phyloP scores from a whole-genome alignment of 2,888 invertebrate genomes.

The Spodoptera picta region DNA sequence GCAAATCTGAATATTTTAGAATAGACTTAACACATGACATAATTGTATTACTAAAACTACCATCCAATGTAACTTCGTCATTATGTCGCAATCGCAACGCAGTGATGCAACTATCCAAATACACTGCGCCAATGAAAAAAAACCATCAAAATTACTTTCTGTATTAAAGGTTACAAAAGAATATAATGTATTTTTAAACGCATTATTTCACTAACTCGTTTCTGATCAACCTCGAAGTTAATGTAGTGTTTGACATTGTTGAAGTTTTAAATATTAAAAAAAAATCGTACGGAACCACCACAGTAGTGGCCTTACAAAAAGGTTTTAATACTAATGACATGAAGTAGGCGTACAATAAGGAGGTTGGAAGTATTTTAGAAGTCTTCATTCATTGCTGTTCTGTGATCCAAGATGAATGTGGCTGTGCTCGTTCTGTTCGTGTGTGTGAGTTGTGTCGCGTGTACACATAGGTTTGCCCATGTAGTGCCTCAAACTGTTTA shows the following conservation, averaged over 20 bases:
- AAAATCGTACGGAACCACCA: constrained; percentile 33
- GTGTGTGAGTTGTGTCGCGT: constrained; percentile 11
- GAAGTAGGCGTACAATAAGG: constrained; percentile 29
- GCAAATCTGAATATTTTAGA: neutral
- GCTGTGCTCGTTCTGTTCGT: constrained; percentile 13
- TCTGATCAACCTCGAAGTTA: constrained; percentile 12
- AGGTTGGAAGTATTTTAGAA: constrained; percentile 27
- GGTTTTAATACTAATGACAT: constrained; percentile 33
- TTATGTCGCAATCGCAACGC: too few relatives aligned
- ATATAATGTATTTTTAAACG: constrained; percentile 22
- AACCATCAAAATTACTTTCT: too few relatives aligned
- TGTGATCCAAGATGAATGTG: constrained; percentile 36
- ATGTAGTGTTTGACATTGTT: too few relatives aligned
- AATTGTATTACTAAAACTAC: too few relatives aligned
- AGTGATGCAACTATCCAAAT: too few relatives aligned
- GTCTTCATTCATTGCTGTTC: constrained; percentile 30
- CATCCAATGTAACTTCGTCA: too few relatives aligned
- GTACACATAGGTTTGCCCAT: neutral
- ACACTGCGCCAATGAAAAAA: too few relatives aligned
- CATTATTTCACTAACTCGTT: constrained; percentile 16
- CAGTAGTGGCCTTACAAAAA: constrained; percentile 30
- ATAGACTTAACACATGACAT: too few relatives aligned
- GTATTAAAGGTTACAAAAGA: too few relatives aligned
- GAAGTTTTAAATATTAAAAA: too few relatives aligned
- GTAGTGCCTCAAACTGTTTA: too few relatives aligned